These are phyloP conservation scores for Melanotaenia parkinsoni DNA, from an alignment of 2,797 vertebrate genomes.

Conservation along the genomic window DNA sequence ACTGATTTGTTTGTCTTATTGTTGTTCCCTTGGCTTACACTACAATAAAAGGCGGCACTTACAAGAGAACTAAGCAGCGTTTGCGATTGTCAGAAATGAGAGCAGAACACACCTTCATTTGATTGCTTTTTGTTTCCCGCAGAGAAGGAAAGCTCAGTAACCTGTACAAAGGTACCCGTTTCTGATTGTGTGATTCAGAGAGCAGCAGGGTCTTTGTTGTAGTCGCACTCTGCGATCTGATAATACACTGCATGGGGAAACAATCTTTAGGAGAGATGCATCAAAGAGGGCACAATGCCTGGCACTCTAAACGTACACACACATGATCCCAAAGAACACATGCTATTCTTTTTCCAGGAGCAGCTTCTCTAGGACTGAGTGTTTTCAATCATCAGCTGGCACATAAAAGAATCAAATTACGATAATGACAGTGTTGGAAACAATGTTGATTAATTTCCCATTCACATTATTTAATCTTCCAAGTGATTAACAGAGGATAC, in stretches of 20 bases:
- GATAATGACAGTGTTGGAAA: conserved; percentile 40
- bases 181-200: conserved; percentile 42
- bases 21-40: conserved; percentile 22
- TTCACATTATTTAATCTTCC: conserved; percentile 39
- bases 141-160: conserved; percentile 43
- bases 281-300: conserved; percentile 37
- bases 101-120: conserved; percentile 52
- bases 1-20: conserved; percentile 40
- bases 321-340: conserved; percentile 61
- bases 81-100: conserved; percentile 52
- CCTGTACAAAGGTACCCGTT: conserved; percentile 25
- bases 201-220: conserved; percentile 42
- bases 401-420: conserved; percentile 45
- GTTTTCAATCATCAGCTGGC: conserved; percentile 59
- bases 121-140: conserved; percentile 49
- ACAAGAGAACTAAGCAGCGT: conserved; percentile 22
- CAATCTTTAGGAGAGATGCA: conserved; percentile 50
- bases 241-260: conserved; percentile 41
- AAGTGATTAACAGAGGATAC: conserved; percentile 41
- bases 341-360: conserved; percentile 45
- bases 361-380: conserved; percentile 27
- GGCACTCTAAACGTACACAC: conserved; percentile 37
- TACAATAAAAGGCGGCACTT: conserved; percentile 23
- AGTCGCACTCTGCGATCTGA: conserved; percentile 44
- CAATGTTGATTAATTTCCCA: conserved; percentile 39